phyloP scores from a whole-genome alignment of 2,113 vertebrate genomes.

The Prietella phreatophila region DNA sequence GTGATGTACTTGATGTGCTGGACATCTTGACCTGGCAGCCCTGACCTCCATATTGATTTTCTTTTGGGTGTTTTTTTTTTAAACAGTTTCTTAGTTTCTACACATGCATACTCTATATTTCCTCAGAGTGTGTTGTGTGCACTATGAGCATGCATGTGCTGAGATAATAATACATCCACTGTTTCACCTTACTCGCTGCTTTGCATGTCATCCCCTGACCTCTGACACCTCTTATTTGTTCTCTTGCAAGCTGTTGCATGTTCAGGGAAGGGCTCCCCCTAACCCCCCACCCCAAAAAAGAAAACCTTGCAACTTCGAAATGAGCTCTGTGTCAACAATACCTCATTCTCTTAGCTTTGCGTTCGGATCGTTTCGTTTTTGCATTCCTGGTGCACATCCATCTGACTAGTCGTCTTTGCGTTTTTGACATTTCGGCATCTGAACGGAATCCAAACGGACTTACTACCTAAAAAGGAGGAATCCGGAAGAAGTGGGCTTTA shows the following conservation, averaged over 20 bases:
- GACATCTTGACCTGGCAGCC: not conserved
- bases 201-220: slow-evolving; percentile 32
- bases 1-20: not conserved
- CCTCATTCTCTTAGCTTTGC: slow-evolving; percentile 7
- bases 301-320: not conserved
- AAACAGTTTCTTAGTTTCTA: not conserved
- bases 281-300: no score
- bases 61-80: not conserved
- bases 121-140: not conserved
- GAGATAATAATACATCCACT: not conserved
- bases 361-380: not conserved
- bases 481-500: slow-evolving; percentile 44
- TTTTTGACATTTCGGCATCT: not conserved
- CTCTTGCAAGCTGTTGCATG: not conserved
- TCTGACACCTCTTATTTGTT: not conserved
- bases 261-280: not conserved
- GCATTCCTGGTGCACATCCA: not conserved
- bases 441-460: slow-evolving; percentile 45
- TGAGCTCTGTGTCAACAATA: not conserved
- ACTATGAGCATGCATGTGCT: not conserved
- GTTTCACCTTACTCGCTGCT: slow-evolving; percentile 2
- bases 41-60: not conserved
- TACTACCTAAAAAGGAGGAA: slow-evolving; percentile 51
- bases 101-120: not conserved
- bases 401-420: no score